phyloP scores from a whole-genome alignment of 2,113 vertebrate species.

The Fulica atra region DNA sequence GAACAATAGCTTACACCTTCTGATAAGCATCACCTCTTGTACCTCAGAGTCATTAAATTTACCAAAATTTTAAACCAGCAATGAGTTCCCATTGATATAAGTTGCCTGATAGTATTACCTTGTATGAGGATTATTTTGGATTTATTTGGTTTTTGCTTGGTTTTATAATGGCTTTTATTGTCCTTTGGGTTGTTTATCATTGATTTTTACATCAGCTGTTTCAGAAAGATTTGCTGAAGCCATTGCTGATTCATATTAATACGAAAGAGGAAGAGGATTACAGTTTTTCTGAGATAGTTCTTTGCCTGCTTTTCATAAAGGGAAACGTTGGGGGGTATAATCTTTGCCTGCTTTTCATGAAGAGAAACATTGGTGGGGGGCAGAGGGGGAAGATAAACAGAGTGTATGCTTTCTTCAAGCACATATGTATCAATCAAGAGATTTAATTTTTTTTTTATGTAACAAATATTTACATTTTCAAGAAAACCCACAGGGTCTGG shows the following conservation, averaged over 20 bases:
- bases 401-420: not conserved
- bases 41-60: not conserved
- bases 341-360: not conserved
- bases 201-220: not conserved
- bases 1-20: not conserved
- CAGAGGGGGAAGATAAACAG: accelerated
- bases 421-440: not conserved
- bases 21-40: not conserved
- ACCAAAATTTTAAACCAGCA: not conserved
- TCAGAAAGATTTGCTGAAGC: not conserved
- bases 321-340: not conserved
- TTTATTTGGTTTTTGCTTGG: not conserved
- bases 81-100: not conserved
- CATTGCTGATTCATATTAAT: not conserved
- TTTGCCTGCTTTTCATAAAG: not conserved
- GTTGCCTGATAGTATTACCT: not conserved
- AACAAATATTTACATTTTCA: not conserved
- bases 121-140: not conserved
- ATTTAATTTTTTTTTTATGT: not conserved
- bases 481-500: not conserved
- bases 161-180: not conserved
- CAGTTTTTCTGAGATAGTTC: not conserved
- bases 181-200: not conserved
- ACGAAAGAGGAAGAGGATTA: not conserved
- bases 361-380: not conserved